Conservation (phyloP, 2,888 invertebrate species). For the Ashinkailepas kermadecensis region DNA sequence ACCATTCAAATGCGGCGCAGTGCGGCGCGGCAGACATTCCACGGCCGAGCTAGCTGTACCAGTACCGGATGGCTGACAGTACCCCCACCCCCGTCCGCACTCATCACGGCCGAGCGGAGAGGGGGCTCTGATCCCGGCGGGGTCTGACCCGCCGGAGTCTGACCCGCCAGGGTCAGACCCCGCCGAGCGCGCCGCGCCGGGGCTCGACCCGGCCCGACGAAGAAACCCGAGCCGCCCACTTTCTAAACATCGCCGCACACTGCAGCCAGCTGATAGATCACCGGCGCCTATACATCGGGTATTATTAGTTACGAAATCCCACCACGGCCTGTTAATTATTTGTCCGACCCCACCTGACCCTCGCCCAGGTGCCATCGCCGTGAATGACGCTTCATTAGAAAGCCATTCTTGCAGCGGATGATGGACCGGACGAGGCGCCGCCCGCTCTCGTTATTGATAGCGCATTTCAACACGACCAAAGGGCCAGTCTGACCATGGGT, state of each 20-base stretch:
- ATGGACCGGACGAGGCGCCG: not conserved
- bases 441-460: not conserved
- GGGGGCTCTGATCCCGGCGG: constrained; percentile 60
- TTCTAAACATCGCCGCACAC: not conserved
- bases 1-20: not conserved
- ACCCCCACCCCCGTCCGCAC: constrained; percentile 58
- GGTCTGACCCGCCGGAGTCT: no score
- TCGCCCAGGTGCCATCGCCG: not conserved
- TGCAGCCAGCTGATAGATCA: not conserved
- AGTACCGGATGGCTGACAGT: not conserved
- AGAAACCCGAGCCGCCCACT: not conserved
- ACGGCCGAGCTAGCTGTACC: not conserved
- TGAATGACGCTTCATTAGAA: not conserved
- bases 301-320: constrained; percentile 3
- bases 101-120: constrained; percentile 39
- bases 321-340: constrained; percentile 6
- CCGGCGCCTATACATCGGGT: not conserved
- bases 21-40: not conserved
- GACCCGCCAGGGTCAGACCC: no score
- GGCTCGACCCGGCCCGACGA: constrained; percentile 65
- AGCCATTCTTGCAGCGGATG: not conserved
- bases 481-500: no score
- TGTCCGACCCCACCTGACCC: not conserved
- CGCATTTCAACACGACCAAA: not conserved
- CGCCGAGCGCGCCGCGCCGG: constrained; percentile 63